A percentile compares a stretch with the other conserved stretches of the same genome.
Evolutionary conservation across 2,797 vertebrate species (phyloP).

Genomic region (Hemibagrus guttatus): DNA sequence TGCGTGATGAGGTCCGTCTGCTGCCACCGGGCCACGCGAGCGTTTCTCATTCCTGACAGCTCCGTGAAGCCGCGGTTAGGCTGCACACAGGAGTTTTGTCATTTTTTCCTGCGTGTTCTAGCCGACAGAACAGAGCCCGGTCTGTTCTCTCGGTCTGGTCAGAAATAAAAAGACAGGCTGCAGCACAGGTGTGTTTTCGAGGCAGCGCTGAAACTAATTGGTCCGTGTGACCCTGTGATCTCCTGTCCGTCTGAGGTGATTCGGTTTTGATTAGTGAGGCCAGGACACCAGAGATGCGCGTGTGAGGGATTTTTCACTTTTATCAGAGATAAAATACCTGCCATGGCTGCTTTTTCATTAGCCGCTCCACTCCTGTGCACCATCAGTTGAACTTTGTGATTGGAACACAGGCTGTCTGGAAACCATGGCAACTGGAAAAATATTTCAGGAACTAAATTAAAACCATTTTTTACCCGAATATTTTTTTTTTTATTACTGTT

Average conservation of each 20-base stretch:
- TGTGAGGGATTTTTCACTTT: conserved; percentile 53
- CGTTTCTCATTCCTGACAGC: conserved; percentile 48
- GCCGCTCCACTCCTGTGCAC: conserved; percentile 66
- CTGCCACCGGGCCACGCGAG: neutral
- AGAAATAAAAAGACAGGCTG: conserved; percentile 31
- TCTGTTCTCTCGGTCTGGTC: too few relatives aligned
- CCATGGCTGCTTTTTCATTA: conserved; percentile 68
- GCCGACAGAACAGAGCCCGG: conserved; percentile 30
- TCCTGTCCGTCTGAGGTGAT: conserved; percentile 46
- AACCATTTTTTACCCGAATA: conserved; percentile 48
- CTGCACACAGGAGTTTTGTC: conserved; percentile 23
- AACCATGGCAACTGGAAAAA: conserved; percentile 75
- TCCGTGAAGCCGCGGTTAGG: conserved; percentile 42
- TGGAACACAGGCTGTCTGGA: conserved; percentile 65
- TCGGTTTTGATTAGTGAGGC: conserved; percentile 57
- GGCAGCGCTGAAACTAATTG: conserved; percentile 52
- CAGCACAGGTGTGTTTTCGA: conserved; percentile 26
- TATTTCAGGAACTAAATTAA: conserved; percentile 66
- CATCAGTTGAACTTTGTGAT: conserved; percentile 65
- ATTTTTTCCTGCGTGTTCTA: conserved; percentile 27
- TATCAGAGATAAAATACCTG: conserved; percentile 61
- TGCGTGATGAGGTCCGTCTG: neutral
- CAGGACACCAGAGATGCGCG: conserved; percentile 39
- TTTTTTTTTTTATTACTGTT: conserved; percentile 12
- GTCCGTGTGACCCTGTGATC: conserved; percentile 46